Base-by-base conservation (phyloP, 2,113 vertebrate genomes). In the Cephalopterus ornatus region DNA sequence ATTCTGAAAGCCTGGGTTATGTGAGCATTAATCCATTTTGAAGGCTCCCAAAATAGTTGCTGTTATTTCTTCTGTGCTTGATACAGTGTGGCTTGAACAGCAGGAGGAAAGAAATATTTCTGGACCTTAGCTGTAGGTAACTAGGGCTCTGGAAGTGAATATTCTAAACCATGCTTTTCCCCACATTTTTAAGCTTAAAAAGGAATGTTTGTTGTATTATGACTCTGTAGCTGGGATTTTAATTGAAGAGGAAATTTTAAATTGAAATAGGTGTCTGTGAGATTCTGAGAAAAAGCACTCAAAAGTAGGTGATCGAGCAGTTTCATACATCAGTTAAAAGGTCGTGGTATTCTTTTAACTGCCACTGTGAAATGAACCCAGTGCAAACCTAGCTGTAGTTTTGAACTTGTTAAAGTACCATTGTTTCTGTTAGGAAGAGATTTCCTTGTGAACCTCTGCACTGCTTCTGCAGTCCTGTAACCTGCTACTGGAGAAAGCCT, bases 31-130 rank as follows among this genome's bases (percentile, higher is more conserved):
- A 92, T 95, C 61, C n/a, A 61, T 91, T 93, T 95, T 88, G 93
- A 95, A 88, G 28, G 55, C 39, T 96, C 67, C 71, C 72, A 85
- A 53, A 96, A 96, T 94, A 96, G 75, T 93, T 94, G 55, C 50
- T 79, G 33, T 84, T 92, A 46, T 92, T 94, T 88, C 74, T 76
- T 11, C 58, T 59, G 58, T 93, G 26, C 50, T 94, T 89, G 59
- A 59, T 83, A 67, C 42, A 58, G 41, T 61, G 47, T 82, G 71
- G 70, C 66, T 94, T 88, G 41, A 95, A 55, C 67, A 88, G 78
- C 75, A 88, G 44, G n/a, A 46, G 26, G 39, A 94, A 94, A 80
- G 59, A 84, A 96, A 37, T 77, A 59, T 63, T 92, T 92, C 59
- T 94, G 28, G 21, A 70, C 79, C 47, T 91, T 35, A 68, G 74